Evolutionary conservation across 2,888 invertebrate species (phyloP), one percentile per base, ranked within the genome.

Genomic region (Crossocerus cetratus): DNA sequence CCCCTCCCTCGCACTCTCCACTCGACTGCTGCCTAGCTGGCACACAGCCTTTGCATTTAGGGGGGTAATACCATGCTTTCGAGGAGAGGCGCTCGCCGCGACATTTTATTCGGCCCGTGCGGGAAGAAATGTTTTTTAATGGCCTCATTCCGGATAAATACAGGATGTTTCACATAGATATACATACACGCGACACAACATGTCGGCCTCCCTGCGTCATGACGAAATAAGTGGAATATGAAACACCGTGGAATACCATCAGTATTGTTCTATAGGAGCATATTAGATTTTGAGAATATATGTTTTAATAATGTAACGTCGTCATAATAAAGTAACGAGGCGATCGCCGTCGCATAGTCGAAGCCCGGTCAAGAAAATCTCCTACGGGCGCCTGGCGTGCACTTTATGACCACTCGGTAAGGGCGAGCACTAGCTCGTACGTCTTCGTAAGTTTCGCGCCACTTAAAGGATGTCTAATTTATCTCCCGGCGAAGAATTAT

Each of bases 391-490:
- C 4, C n/a, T n/a, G 14, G 32, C 57, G 23, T 13, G 14, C 32
- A 21, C 32, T 32, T 23, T 21, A 32, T 23, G 64, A n/a, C 53
- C 45, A n/a, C 54, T 21, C 18, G 45, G 56, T 3, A 44, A 57
- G 54, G 20, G 66, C 8, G 42, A 44, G 59, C 20, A 16, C 45
- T 11, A 53, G 49, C 63, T 32, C 21, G 55, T 22, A 32, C 61
- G 14, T 61, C 53, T 62, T 62, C 63, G 65, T 69, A 64, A 61
- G 58, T 68, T 68, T 60, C 57, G 53, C 55, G 67, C 66, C 66
- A 77, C 77, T 80, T 69, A 70, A 68, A 74, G 68, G 72, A 74
- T 43, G 64, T 44, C 70, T 61, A 74, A 79, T 80, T 79, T 70
- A 69, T 79, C 74, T 71, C 70, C 62, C 65, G 61, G 58, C 58